These are phyloP conservation scores for Megaustenia siamemsis DNA, from an alignment of 2,888 invertebrate genomes.

Conservation along the genomic window DNA sequence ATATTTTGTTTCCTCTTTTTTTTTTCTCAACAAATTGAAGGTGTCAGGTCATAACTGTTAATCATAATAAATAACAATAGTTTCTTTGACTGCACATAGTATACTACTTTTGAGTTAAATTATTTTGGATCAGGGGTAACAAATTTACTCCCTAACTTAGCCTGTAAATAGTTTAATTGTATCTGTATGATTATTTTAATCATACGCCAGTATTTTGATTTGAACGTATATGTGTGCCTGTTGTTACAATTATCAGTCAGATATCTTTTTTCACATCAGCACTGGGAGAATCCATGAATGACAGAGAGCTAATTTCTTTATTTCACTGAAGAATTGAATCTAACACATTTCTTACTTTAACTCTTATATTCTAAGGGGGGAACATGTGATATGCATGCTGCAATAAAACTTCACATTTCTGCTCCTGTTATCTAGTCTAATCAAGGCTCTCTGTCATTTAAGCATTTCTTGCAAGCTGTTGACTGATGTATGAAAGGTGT, in stretches of 20 bases:
- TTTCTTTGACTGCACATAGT: not conserved
- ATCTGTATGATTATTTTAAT: not conserved
- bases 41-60: not conserved
- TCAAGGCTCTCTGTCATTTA: conserved; percentile 14
- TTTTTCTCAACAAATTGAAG: not conserved
- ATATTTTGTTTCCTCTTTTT: not conserved
- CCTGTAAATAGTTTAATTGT: not conserved
- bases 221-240: not conserved
- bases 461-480: conserved; percentile 16
- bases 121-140: not conserved
- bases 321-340: not conserved
- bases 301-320: conserved; percentile 3
- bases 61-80: not conserved
- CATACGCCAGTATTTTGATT: not conserved
- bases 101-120: not conserved
- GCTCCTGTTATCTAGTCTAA: not conserved
- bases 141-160: not conserved
- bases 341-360: not conserved
- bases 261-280: not conserved
- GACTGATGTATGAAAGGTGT: not conserved
- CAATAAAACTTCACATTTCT: not conserved
- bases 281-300: conserved; percentile 9
- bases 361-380: not conserved
- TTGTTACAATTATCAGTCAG: not conserved
- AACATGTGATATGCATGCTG: not conserved